Conservation (phyloP, 2,888 invertebrate species). For the Holacanthella duospinosa region DNA sequence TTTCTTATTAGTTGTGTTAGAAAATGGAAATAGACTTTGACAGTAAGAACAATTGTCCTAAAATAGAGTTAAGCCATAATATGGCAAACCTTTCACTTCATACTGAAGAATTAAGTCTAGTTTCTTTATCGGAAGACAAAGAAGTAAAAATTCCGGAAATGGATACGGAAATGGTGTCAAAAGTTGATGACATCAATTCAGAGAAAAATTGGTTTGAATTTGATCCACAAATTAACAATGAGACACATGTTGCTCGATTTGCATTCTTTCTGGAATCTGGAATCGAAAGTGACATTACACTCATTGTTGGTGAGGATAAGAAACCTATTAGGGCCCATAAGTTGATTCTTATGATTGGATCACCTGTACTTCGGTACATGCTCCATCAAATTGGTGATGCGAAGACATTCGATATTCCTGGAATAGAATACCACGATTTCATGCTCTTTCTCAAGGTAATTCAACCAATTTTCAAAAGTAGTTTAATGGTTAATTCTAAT, state of each 20-base stretch:
- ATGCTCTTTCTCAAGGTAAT: not conserved
- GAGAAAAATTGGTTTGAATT: not conserved
- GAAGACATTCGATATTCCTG: not conserved
- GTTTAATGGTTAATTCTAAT: not conserved
- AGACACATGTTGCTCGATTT: not conserved
- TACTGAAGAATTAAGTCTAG: too few relatives aligned
- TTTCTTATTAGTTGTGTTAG: too few relatives aligned
- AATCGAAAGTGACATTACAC: not conserved
- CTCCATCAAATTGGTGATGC: not conserved
- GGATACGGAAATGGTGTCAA: too few relatives aligned
- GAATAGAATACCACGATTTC: not conserved
- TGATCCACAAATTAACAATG: not conserved
- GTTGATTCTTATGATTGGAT: not conserved
- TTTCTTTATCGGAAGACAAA: too few relatives aligned
- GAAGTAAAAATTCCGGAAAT: too few relatives aligned
- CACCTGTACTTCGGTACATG: not conserved
- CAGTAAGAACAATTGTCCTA: too few relatives aligned
- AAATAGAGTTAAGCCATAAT: too few relatives aligned
- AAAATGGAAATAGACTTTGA: too few relatives aligned
- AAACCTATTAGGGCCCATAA: slow-evolving; percentile 1
- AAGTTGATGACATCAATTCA: too few relatives aligned
- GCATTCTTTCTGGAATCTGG: not conserved
- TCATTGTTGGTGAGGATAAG: not conserved
- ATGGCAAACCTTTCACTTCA: too few relatives aligned
- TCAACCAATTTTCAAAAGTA: not conserved